Evolutionary conservation across 1,140 invertebrate species (phyloP).

Genomic region (Pseudomyrmex dendroicus): DNA sequence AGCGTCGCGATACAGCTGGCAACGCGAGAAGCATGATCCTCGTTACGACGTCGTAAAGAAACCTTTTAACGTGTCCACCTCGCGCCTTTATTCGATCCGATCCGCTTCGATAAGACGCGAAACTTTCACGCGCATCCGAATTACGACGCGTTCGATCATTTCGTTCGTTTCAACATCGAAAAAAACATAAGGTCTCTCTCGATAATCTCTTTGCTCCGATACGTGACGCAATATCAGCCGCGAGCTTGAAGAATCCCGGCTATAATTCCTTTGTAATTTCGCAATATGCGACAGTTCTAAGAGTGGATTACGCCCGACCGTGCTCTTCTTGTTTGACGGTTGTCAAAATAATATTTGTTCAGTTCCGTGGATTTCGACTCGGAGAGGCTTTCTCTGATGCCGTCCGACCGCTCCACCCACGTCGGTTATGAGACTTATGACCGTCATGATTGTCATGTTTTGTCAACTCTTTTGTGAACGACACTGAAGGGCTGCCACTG

Average conservation of each 20-base stretch:
- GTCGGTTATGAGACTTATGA: constrained; percentile 75
- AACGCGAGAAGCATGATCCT: constrained; percentile 67
- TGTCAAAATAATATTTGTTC: constrained; percentile 81
- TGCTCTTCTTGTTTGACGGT: constrained; percentile 59
- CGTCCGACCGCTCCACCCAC: constrained; percentile 72
- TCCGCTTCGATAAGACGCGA: neutral
- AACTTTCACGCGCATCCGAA: neutral
- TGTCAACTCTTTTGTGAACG: constrained; percentile 82
- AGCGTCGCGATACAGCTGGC: constrained; percentile 60
- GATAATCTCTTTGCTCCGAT: neutral
- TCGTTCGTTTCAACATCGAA: neutral
- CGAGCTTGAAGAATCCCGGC: neutral
- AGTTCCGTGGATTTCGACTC: constrained; percentile 54
- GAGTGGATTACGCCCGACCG: constrained; percentile 26
- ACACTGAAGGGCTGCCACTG: constrained; percentile 68
- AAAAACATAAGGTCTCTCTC: neutral
- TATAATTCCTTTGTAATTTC: constrained; percentile 67
- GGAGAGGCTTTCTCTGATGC: constrained; percentile 51
- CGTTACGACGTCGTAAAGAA: constrained; percentile 79
- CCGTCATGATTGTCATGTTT: constrained; percentile 83
- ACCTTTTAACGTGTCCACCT: constrained; percentile 75
- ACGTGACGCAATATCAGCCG: neutral
- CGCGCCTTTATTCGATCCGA: constrained; percentile 21
- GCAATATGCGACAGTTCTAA: constrained; percentile 60
- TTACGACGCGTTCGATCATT: constrained; percentile 8